A percentile compares a stretch with the other conserved stretches of the same genome.
These are phyloP conservation scores for Pelecanoides urinatrix DNA, from an alignment of 2,113 vertebrate genomes.

Conservation along the genomic window DNA sequence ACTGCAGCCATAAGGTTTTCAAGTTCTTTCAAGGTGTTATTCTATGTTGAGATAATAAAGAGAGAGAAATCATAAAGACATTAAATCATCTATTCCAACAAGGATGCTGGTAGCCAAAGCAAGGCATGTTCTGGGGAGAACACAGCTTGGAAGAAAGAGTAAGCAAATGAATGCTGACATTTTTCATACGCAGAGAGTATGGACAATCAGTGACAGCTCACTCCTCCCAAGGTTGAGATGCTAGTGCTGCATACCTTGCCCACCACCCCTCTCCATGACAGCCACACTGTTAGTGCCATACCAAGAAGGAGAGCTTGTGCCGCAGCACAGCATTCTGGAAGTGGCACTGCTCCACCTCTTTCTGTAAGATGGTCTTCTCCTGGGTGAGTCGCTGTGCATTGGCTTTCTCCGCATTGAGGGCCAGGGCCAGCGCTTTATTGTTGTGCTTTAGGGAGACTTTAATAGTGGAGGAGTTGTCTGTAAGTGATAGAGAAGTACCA, in stretches of 20 bases:
- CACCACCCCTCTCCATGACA: neutral
- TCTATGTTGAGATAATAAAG: neutral
- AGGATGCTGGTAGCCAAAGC: neutral
- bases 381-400: constrained; percentile 66
- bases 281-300: constrained; percentile 8
- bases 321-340: constrained; percentile 78
- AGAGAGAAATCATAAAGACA: neutral
- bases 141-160: neutral
- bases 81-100: neutral
- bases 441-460: constrained; percentile 85
- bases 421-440: constrained; percentile 83
- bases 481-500: neutral
- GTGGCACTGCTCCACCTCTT: constrained; percentile 71
- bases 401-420: constrained; percentile 76
- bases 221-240: neutral
- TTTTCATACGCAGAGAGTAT: neutral
- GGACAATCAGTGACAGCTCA: neutral
- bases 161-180: neutral
- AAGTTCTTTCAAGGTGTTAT: constrained; percentile 20
- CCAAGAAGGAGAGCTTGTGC: constrained; percentile 78
- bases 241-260: neutral
- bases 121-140: neutral
- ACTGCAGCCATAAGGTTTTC: constrained; percentile 18
- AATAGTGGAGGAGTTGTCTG: constrained; percentile 84
- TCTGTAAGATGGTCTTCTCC: constrained; percentile 75